Base-by-base conservation (phyloP, 35 echinoderm and acorn worm genomes). In the Chiridota heheva region DNA sequence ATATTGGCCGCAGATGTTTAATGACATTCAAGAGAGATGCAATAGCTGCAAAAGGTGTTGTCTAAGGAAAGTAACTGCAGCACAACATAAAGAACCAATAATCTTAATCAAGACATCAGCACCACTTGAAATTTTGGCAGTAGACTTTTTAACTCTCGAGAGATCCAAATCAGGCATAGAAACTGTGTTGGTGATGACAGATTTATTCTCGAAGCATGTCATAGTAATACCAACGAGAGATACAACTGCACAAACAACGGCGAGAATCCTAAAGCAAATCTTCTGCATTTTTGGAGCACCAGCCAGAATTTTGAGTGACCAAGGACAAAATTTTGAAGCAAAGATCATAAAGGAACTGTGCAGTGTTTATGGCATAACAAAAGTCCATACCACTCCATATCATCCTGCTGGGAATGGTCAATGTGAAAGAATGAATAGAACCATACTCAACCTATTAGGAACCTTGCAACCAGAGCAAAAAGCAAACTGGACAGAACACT, bases 341-440 rank as follows among this genome's bases (percentile, higher is more conserved):
- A 4, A 20, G 0, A 71, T 42, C 8, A 44, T 44, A 4, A 39
- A 71, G 67, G 67, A 71, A 20, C 38, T 71, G 30, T 71, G 39
- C 15, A 5, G 38, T 2, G 20, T 71, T 7, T 71, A 71, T 42
- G 66, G 66, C 18, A 70, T 49, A 55, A 36, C 51, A 24, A 84
- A 84, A 51, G 58, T 24, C 18, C 65, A 57, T 13, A 84, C 82
- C 5, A 76, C 72, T 13, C 72, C 72, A 56, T 76, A 84, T 20
- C 82, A 84, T 40, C 48, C 82, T 40, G 3, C 13, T 0, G 69
- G 66, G 1, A 73, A 84, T 73, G 82, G 78, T 3, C 59, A 70
- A 55, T 69, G 63, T 34, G 64, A 83, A 25, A 44, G 80, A 16
- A 64, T 70, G 49, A 83, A 81, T 38, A 22, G 81, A 34, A 76